phyloP scores from a whole-genome alignment of 2,797 vertebrate species.

The Thripadectes ignobilis region DNA sequence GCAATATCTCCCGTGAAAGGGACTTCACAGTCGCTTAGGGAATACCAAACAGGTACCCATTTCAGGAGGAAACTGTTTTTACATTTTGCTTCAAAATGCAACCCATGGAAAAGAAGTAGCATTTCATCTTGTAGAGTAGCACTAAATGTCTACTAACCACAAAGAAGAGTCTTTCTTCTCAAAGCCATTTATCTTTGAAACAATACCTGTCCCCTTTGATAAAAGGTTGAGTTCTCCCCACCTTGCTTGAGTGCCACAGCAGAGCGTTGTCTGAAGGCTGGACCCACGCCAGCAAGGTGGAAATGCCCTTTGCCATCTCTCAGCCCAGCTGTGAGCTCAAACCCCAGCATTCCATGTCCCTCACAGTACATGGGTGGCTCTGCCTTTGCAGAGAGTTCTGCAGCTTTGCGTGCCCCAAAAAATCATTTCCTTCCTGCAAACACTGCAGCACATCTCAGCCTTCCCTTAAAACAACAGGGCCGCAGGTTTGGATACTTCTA shows the following conservation, averaged over 20 bases:
- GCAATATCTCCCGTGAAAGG: slow-evolving; percentile 45
- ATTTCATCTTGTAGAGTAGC: slow-evolving; percentile 3
- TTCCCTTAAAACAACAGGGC: neutral
- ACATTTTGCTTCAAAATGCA: slow-evolving; percentile 46
- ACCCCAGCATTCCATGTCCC: neutral
- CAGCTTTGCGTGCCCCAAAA: neutral
- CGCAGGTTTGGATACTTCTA: neutral
- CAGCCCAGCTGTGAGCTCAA: neutral
- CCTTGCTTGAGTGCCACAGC: neutral
- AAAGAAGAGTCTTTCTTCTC: slow-evolving; percentile 10
- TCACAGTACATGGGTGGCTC: neutral
- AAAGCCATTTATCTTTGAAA: neutral
- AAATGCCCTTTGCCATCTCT: neutral
- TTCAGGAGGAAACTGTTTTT: slow-evolving; percentile 45
- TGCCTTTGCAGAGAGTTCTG: neutral
- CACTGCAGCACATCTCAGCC: neutral
- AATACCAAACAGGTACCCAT: slow-evolving; percentile 61
- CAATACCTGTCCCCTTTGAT: neutral
- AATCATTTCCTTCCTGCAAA: neutral
- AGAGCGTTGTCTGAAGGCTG: neutral
- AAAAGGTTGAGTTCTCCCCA: neutral
- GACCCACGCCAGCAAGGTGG: neutral
- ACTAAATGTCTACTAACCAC: slow-evolving; percentile 15
- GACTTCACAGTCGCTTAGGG: slow-evolving; percentile 25
- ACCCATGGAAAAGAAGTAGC: neutral